Conservation (phyloP, 92 coral and sea anemone genomes). For the Paragorgia papillata region DNA sequence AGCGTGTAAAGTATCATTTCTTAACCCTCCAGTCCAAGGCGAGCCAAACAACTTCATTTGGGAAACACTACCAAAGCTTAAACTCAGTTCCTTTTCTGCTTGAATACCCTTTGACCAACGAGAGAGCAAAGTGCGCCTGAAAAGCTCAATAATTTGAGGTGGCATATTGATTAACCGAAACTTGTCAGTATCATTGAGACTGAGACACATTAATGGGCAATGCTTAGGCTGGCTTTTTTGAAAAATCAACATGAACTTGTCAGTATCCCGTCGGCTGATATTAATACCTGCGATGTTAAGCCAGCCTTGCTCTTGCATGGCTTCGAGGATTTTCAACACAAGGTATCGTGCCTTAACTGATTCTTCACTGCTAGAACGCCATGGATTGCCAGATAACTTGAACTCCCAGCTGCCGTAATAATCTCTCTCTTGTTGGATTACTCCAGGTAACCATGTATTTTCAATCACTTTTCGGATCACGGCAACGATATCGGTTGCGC, state of each 20-base stretch:
- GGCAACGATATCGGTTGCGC: conserved; percentile 43
- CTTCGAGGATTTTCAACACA: conserved; percentile 42
- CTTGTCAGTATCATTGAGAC: conserved; percentile 50
- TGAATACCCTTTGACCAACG: conserved; percentile 28
- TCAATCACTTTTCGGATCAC: conserved; percentile 52
- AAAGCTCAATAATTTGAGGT: conserved; percentile 29
- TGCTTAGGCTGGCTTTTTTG: conserved; percentile 40
- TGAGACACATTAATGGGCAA: conserved; percentile 47
- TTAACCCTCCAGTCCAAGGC: neutral
- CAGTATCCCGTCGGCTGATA: conserved; percentile 39
- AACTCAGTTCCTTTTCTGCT: neutral
- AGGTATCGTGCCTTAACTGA: conserved; percentile 57
- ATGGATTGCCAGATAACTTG: conserved; percentile 60
- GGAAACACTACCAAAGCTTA: neutral
- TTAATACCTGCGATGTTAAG: conserved; percentile 44
- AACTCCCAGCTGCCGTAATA: conserved; percentile 59
- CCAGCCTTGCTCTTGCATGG: conserved; percentile 61
- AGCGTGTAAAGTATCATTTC: conserved; percentile 6
- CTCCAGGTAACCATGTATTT: conserved; percentile 51
- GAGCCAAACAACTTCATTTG: neutral
- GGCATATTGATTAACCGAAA: conserved; percentile 57
- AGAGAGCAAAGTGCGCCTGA: neutral
- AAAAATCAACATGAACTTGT: conserved; percentile 48
- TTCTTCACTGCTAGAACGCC: conserved; percentile 55
- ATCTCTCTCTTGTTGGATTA: conserved; percentile 48